Conservation (phyloP, 2,888 invertebrate genomes). For the Cephus runcator region DNA sequence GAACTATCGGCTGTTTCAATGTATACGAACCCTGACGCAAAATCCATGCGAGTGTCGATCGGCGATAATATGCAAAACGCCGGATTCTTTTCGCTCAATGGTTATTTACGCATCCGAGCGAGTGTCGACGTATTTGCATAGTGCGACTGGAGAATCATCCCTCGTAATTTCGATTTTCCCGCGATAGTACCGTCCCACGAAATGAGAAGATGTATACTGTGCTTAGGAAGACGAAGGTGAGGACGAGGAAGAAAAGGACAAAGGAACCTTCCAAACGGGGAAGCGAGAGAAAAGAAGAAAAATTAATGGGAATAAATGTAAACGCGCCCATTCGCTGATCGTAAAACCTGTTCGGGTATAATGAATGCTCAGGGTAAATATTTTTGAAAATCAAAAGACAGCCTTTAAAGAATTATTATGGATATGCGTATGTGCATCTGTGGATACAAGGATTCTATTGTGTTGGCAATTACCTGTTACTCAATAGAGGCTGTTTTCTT, state of each 20-base stretch:
- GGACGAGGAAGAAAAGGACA: neutral
- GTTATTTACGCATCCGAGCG: constrained; percentile 1
- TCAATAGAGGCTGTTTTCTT: neutral
- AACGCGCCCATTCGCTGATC: neutral
- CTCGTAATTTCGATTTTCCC: neutral
- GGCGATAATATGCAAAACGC: constrained; percentile 6
- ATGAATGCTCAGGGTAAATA: neutral
- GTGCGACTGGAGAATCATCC: neutral
- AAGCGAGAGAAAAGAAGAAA: neutral
- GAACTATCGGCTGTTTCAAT: neutral
- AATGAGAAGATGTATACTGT: neutral
- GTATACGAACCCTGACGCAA: neutral
- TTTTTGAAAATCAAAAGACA: neutral
- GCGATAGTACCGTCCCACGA: neutral
- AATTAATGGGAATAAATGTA: neutral
- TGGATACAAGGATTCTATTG: neutral
- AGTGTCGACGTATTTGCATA: constrained; percentile 3
- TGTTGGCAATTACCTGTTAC: neutral
- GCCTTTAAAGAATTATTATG: neutral
- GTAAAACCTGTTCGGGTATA: neutral
- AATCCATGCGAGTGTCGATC: neutral
- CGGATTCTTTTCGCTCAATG: constrained; percentile 1
- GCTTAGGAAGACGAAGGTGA: neutral
- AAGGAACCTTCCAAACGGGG: neutral
- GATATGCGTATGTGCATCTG: neutral